Evolutionary conservation across 2,797 vertebrate genomes (phyloP), one percentile per base, ranked within the genome.

Genomic region (Miichthys miiuy): DNA sequence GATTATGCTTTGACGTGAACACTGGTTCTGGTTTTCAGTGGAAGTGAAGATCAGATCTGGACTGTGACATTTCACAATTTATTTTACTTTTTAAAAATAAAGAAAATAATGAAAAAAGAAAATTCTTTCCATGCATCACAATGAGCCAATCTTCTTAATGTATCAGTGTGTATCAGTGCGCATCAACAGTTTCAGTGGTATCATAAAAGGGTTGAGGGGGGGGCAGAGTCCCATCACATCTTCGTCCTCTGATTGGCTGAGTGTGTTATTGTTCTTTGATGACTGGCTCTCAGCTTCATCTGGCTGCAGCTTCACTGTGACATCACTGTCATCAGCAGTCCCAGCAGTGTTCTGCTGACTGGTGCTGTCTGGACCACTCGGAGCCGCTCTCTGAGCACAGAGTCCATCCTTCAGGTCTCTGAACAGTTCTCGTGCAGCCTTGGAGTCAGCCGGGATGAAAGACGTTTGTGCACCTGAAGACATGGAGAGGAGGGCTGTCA

Each of bases 131-230:
- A 38, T 38, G 34, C 34, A 38, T 38, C 34, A 38, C 34, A 38
- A 38, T 9, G 34, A 38, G 34, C 34, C 34, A 38, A 9, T 38
- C 34, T 38, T 38, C 34, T 38, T 38, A 38, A 8, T 38, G 34
- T 9, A 38, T 38, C 34, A 38, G 34, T 38, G 8, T 38, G 7
- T 34, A 34, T 34, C 34, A 8, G 7, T 73, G 8, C 75, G 85
- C 68, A 27, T 83, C 54, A 96, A 69, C 9, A 95, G 84, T 5
- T 82, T 79, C 68, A 94, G 16, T 0, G 95, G 95, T 20, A 96
- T 83, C 82, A 89, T 77, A 52, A 96, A 95, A 9, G 95, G 95
- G 83, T 95, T 96, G 6, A 96, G 89, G 0, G 81, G 84, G 1
- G 91, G 93, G 60, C 74, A 89, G 16, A 61, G 38, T n/a, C 57